A percentile compares a stretch with the other conserved stretches of the same genome.
Evolutionary conservation across 1,140 invertebrate species (phyloP).

Genomic region (Dendroctonus valens): DNA sequence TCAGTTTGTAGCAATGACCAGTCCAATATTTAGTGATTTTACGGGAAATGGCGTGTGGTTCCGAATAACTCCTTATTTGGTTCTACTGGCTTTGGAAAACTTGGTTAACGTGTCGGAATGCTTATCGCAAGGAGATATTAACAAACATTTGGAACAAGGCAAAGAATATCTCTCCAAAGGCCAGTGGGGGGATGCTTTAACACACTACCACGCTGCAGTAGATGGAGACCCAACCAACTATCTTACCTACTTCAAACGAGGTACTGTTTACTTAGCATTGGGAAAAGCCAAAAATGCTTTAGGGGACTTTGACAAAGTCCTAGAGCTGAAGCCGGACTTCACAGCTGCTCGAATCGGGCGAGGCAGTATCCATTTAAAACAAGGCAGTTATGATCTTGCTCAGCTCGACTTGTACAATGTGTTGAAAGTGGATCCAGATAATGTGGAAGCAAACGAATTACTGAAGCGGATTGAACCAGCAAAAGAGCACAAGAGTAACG

Average conservation of each 20-base stretch:
- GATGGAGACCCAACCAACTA: slow-evolving; percentile 96
- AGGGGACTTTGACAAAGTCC: slow-evolving; percentile 87
- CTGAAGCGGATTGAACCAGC: slow-evolving; percentile 65
- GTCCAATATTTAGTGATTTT: slow-evolving; percentile 23
- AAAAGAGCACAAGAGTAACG: slow-evolving; percentile 65
- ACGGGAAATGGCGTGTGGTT: slow-evolving; percentile 13
- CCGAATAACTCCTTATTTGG: slow-evolving; percentile 24
- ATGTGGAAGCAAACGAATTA: slow-evolving; percentile 70
- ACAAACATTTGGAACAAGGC: slow-evolving; percentile 91
- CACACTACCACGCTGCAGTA: slow-evolving; percentile 97
- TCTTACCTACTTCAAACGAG: slow-evolving; percentile 90
- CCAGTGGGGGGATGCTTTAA: slow-evolving; percentile 92
- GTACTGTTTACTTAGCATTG: slow-evolving; percentile 94
- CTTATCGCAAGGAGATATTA: slow-evolving; percentile 73
- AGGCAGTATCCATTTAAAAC: slow-evolving; percentile 84
- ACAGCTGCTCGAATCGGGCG: slow-evolving; percentile 83
- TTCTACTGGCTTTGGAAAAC: slow-evolving; percentile 39
- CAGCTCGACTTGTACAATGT: slow-evolving; percentile 80
- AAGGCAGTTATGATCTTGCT: slow-evolving; percentile 81
- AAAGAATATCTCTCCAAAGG: slow-evolving; percentile 86
- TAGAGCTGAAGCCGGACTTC: slow-evolving; percentile 95
- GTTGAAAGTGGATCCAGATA: slow-evolving; percentile 71
- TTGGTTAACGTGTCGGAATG: slow-evolving; percentile 59
- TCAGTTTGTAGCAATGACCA: slow-evolving; percentile 7
- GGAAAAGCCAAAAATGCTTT: slow-evolving; percentile 95